A percentile compares a stretch with the other conserved stretches of the same genome.
Conservation (phyloP, 2,113 vertebrate genomes). For the Opisthocomus hoazin region DNA sequence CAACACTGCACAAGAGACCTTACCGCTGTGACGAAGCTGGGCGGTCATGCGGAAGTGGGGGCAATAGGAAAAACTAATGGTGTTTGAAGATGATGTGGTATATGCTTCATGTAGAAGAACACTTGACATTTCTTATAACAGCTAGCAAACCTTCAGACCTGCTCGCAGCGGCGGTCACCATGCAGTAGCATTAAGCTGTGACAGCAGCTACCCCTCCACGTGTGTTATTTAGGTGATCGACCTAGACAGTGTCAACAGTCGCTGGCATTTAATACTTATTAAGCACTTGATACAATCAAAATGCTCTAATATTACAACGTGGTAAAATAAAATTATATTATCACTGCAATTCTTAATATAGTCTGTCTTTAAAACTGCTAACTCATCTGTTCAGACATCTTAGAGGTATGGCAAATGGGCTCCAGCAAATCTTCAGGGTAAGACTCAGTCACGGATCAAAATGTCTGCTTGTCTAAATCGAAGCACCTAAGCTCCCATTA, state of each 20-base stretch:
- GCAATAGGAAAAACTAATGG: neutral
- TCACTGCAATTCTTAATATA: neutral
- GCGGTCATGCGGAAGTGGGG: neutral
- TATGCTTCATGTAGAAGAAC: neutral
- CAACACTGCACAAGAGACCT: neutral
- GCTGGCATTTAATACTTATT: neutral
- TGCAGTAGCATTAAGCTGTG: no score
- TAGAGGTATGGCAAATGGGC: neutral
- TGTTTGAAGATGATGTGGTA: neutral
- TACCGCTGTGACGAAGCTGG: fast-evolving
- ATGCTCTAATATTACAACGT: neutral
- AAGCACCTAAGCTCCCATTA: neutral
- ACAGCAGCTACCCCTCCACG: neutral
- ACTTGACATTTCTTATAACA: neutral
- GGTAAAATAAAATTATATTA: neutral
- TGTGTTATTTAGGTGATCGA: neutral
- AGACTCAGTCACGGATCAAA: neutral
- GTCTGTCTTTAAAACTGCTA: neutral
- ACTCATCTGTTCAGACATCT: neutral
- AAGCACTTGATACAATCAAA: neutral
- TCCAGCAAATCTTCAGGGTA: neutral
- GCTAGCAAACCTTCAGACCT: neutral
- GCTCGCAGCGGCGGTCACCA: neutral
- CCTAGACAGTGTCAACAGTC: neutral
- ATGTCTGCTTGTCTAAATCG: neutral